Base-by-base conservation (phyloP, 1,140 invertebrate species). In the Tetramorium alpestre region DNA sequence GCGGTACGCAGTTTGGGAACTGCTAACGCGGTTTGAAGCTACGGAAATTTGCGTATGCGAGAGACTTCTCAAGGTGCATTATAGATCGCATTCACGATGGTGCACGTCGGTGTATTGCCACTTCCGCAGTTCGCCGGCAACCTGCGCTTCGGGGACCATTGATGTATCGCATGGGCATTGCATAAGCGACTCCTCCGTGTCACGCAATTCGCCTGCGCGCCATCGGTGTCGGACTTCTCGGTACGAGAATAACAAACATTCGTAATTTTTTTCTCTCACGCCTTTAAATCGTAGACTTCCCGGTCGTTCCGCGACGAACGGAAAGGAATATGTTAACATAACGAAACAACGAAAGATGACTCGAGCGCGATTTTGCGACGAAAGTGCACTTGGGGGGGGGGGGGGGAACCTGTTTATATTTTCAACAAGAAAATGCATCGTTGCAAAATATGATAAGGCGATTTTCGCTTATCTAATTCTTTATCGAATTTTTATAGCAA, bases 141-240 rank as follows among this genome's bases (percentile, higher is more conserved):
- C 22, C 49, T 33, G 54, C 80, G 67, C 41, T 64, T 80, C 64
- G 64, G n/a, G 64, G n/a, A 44, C n/a, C 78, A 67, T 82, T 16
- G 67, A 72, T 73, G 80, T 41, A 73, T 72, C 78, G 65, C 78
- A n/a, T 28, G 28, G n/a, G 18, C 80, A 58, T 82, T 82, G 67
- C 54, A 58, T 82, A 82, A 82, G 38, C 54, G 80, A 49, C 38
- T 60, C 49, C 22, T 44, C 10, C 25, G 38, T 81, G 80, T 82
- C 80, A 73, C 67, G 80, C 54, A 73, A 82, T 73, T 73, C 67
- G 18, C 54, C 54, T 73, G 51, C 28, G 65, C 25, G 38, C 8
- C 78, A n/a, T 25, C n/a, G 33, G 8, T 25, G 16, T 16, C 25
- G 54, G 38, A 51, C 28, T 82, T 58, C 78, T 82, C 38, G 8